phyloP scores from a whole-genome alignment of 1,140 invertebrate species.

The Drosophila malerkotliana region DNA sequence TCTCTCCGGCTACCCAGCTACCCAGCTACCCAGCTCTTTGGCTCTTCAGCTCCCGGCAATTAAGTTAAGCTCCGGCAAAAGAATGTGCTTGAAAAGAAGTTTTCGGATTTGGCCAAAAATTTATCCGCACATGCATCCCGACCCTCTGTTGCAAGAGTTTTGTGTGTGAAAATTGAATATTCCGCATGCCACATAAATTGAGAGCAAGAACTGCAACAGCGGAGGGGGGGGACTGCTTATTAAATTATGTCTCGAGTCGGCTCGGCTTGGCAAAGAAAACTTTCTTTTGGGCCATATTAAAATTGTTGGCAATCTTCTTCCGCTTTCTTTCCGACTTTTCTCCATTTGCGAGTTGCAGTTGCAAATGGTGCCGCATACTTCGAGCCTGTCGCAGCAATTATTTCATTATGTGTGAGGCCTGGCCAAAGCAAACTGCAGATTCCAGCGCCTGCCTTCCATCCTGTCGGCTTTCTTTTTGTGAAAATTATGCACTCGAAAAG shows the following conservation, averaged over 20 bases:
- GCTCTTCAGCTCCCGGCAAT: constrained; percentile 44
- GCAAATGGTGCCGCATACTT: constrained; percentile 26
- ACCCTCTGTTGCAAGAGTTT: neutral
- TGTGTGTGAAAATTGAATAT: constrained; percentile 68
- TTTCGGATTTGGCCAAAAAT: constrained; percentile 14
- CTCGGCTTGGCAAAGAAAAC: constrained; percentile 40
- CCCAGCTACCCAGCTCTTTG: neutral
- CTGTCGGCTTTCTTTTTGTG: constrained; percentile 9
- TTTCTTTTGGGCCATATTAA: constrained; percentile 53
- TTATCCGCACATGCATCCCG: constrained; percentile 1
- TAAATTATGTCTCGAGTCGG: constrained; percentile 62
- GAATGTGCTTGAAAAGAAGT: constrained; percentile 40
- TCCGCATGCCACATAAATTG: constrained; percentile 66
- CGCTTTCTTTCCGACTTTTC: neutral
- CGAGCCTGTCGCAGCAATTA: constrained; percentile 60
- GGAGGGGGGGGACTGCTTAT: constrained; percentile 55
- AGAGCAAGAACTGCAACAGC: constrained; percentile 24
- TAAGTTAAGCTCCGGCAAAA: constrained; percentile 58
- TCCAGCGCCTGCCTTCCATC: neutral
- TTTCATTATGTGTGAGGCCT: constrained; percentile 68
- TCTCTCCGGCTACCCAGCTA: neutral
- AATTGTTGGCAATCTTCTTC: constrained; percentile 56
- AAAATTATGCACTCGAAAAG: constrained; percentile 62
- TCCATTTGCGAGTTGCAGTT: constrained; percentile 11
- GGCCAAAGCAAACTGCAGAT: constrained; percentile 51